phyloP scores from a whole-genome alignment of 2,113 vertebrate species.

The Paramormyrops kingsleyae region DNA sequence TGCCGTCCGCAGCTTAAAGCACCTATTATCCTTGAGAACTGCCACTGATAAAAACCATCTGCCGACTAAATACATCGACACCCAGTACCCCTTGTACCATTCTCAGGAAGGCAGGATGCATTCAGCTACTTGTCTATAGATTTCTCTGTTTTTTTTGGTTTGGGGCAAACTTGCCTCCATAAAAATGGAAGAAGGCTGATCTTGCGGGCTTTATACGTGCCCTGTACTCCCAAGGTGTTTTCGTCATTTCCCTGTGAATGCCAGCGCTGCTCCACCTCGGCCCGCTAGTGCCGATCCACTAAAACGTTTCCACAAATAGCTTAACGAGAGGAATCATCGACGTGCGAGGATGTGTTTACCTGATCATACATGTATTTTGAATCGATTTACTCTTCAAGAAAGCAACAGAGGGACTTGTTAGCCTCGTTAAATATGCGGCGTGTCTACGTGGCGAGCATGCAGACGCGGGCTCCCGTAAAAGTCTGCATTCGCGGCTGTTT shows the following conservation, averaged over 20 bases:
- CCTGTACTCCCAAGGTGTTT: background rate
- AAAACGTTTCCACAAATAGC: background rate
- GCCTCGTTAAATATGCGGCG: background rate
- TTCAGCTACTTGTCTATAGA: background rate
- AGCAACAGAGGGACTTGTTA: slow-evolving; percentile 1
- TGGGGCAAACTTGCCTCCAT: background rate
- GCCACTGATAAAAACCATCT: background rate
- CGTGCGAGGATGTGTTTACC: background rate
- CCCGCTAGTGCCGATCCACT: background rate
- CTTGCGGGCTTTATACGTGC: background rate
- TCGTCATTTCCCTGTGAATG: background rate
- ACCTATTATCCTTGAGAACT: background rate
- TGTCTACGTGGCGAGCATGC: background rate
- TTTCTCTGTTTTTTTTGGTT: background rate
- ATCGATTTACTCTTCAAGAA: slow-evolving; percentile 1
- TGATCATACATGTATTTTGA: slow-evolving; percentile 1
- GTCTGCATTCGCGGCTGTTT: background rate
- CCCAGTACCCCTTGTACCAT: background rate
- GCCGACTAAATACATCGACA: background rate
- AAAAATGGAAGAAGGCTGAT: background rate
- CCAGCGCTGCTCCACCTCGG: background rate
- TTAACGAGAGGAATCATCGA: background rate
- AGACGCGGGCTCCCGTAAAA: background rate
- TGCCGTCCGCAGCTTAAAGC: background rate
- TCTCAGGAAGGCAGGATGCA: background rate